Percentiles rank a stretch among this genome's conserved stretches.
These are phyloP conservation scores for Zygogramma bicolorata DNA, from an alignment of 2,888 invertebrate species.

Conservation along the genomic window DNA sequence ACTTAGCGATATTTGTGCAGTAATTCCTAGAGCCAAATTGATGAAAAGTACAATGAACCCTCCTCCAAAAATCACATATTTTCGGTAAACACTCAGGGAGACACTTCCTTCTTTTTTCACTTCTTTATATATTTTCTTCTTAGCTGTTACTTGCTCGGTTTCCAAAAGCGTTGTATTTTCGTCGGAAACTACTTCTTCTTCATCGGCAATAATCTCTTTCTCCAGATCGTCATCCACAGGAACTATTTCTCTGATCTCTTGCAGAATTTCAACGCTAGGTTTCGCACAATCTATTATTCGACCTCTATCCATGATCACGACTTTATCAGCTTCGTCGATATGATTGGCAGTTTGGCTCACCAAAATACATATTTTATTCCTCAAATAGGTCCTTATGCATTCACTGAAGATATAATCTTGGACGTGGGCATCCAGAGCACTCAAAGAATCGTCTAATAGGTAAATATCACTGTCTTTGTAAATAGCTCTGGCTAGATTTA, in stretches of 20 bases:
- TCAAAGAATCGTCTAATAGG: conserved; percentile 87
- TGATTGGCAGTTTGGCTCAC: conserved; percentile 80
- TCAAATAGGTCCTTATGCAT: conserved; percentile 74
- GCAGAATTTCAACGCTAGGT: conserved; percentile 75
- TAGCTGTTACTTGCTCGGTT: conserved; percentile 27
- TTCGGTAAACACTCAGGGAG: conserved; percentile 53
- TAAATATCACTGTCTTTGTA: conserved; percentile 84
- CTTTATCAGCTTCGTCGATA: conserved; percentile 66
- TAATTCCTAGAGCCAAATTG: conserved; percentile 40
- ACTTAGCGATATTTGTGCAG: conserved; percentile 46
- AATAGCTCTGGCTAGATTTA: conserved; percentile 86
- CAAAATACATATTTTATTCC: conserved; percentile 76
- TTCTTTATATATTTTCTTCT: conserved; percentile 54
- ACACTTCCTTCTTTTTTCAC: conserved; percentile 56
- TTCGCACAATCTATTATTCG: conserved; percentile 72
- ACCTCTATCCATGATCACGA: conserved; percentile 63
- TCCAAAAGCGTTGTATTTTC: conserved; percentile 52
- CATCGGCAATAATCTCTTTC: conserved; percentile 63
- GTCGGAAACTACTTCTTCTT: conserved; percentile 9
- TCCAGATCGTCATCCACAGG: conserved; percentile 43
- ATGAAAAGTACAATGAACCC: conserved; percentile 44
- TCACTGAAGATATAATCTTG: conserved; percentile 86
- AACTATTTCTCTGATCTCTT: conserved; percentile 77
- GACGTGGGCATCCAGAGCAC: conserved; percentile 89
- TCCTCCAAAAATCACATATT: conserved; percentile 53